Conservation (phyloP, 2,888 invertebrate species). For the Hetaerina titia region DNA sequence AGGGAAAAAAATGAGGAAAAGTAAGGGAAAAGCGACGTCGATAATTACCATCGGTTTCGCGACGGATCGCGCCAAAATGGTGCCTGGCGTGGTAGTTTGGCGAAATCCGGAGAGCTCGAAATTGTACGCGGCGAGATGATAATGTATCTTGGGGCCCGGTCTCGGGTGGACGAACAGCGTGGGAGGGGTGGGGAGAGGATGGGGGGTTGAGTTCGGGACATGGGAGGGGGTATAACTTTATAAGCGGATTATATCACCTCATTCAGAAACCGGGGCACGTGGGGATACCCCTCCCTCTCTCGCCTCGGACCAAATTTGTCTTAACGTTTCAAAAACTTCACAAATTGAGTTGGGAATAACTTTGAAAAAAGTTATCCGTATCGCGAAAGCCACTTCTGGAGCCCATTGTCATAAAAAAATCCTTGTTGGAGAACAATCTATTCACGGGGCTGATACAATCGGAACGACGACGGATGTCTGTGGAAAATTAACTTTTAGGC, state of each 20-base stretch:
- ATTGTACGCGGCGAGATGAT: background rate
- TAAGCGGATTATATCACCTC: constrained; percentile 32
- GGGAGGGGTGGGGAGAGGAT: too few species aligned
- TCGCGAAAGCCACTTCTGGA: background rate
- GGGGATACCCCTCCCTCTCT: background rate
- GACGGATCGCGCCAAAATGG: background rate
- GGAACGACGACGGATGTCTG: background rate
- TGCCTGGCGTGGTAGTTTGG: background rate
- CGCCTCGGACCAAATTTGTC: background rate
- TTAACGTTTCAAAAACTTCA: constrained; percentile 27
- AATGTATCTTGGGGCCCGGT: background rate
- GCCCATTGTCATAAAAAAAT: background rate
- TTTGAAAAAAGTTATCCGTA: background rate
- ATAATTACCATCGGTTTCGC: background rate
- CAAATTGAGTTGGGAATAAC: constrained; percentile 39
- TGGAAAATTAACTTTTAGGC: background rate
- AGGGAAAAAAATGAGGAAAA: too few species aligned
- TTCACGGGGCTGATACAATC: background rate
- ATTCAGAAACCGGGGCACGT: background rate
- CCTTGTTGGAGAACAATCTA: background rate
- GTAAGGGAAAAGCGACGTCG: background rate
- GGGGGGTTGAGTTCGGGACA: too few species aligned
- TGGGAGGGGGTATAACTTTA: background rate
- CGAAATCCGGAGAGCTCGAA: background rate
- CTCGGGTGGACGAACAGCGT: background rate